These are phyloP conservation scores for Cantharis rustica DNA, from an alignment of 2,888 invertebrate species.

Conservation along the genomic window DNA sequence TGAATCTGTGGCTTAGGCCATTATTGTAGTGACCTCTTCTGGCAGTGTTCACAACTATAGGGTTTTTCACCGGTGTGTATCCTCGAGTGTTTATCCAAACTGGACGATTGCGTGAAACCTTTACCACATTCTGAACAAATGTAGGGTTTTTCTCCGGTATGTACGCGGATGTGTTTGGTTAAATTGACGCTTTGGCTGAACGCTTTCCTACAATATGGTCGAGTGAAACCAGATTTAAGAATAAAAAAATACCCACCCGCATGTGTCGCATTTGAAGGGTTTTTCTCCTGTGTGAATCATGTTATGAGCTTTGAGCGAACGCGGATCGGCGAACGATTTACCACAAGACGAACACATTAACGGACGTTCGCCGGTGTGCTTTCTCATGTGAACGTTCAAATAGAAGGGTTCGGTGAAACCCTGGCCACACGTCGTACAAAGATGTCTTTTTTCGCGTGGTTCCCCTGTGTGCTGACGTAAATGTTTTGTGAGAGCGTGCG, in stretches of 20 bases:
- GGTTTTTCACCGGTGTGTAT: constrained; percentile 41
- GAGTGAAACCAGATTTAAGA: background rate
- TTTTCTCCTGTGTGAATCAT: constrained; percentile 44
- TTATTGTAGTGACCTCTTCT: constrained; percentile 33
- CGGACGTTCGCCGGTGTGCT: constrained; percentile 48
- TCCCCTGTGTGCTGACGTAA: constrained; percentile 60
- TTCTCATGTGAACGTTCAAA: constrained; percentile 45
- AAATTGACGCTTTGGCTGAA: constrained; percentile 46
- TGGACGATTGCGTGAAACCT: constrained; percentile 44
- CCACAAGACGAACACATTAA: constrained; percentile 43
- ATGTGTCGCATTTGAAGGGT: constrained; percentile 44
- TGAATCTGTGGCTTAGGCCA: too few relatives aligned
- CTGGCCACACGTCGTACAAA: constrained; percentile 58
- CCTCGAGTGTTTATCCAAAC: constrained; percentile 42
- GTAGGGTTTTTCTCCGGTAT: constrained; percentile 46
- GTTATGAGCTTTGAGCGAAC: constrained; percentile 44
- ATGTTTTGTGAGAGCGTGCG: constrained; percentile 60
- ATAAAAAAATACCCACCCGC: constrained; percentile 37
- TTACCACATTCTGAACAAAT: constrained; percentile 44
- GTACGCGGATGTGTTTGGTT: constrained; percentile 44
- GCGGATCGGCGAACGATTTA: constrained; percentile 47
- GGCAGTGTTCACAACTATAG: constrained; percentile 40
- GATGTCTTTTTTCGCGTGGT: constrained; percentile 56
- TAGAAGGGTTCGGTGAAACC: constrained; percentile 47
- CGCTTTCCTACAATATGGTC: constrained; percentile 38